Evolutionary conservation across 2,888 invertebrate genomes (phyloP), one percentile per base, ranked within the genome.

Genomic region (Neelides folsomi): DNA sequence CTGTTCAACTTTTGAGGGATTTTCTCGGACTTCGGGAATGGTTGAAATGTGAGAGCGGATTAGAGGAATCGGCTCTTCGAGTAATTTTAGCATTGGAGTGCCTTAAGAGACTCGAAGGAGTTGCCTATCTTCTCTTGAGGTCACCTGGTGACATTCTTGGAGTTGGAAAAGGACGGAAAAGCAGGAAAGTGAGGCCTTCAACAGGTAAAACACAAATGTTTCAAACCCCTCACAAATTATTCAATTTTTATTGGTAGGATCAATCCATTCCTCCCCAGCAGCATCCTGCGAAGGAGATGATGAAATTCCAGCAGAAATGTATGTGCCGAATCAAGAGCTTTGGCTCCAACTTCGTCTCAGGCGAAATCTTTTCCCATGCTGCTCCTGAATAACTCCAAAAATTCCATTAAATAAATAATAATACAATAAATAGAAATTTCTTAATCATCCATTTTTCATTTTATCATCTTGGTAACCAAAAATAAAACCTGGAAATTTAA

Each of bases 221-320:
- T 27, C n/a, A n/a, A n/a, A n/a, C n/a, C n/a, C n/a, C n/a, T n/a
- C n/a, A n/a, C n/a, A n/a, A n/a, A n/a, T n/a, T n/a, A n/a, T n/a
- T n/a, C n/a, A n/a, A n/a, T n/a, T n/a, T n/a, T 27, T 27, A 27
- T 27, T 39, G 15, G 3, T 15, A 16, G 19, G 16, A 5, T 46
- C 39, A 46, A 15, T 27, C 13, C 39, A 44, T 51, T n/a, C 19
- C 6, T 43, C 16, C 16, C n/a, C 19, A 43, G 16, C 3, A 34
- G 36, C 13, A 36, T 7, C 19, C 5, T 36, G n/a, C 5, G 12
- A 20, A 34, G 13, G 27, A 43, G 68, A 73, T 40, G 76, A 77
- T 59, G 69, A 82, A 65, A 82, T 89, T 80, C 89, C 88, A 0
- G 85, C 88, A 1, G 89, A 89, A 71, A 88, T 89, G 88, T 89